Percentiles rank a stretch among this genome's conserved stretches.
phyloP scores from a whole-genome alignment of 2,113 vertebrate species.

The Furnarius figulus region DNA sequence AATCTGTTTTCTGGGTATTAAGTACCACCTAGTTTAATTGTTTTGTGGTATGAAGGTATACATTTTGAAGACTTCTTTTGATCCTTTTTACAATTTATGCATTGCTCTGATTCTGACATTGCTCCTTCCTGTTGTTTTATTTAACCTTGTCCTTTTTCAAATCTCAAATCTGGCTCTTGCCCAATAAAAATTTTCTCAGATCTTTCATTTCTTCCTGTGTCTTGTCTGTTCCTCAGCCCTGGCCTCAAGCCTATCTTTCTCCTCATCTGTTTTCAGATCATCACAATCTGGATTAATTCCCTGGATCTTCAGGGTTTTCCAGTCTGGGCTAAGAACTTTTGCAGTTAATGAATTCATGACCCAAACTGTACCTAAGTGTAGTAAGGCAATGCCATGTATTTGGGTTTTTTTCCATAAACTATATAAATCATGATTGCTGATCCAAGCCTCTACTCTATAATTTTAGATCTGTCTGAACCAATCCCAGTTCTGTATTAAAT shows the following conservation, averaged over 20 bases:
- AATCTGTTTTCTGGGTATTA: background rate
- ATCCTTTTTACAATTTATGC: background rate
- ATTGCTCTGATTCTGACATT: background rate
- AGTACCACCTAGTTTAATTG: background rate
- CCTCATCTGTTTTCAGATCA: background rate
- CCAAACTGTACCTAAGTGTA: background rate
- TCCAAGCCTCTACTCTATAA: background rate
- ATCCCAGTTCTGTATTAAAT: background rate
- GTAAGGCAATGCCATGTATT: background rate
- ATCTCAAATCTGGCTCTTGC: background rate
- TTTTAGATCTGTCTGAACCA: background rate
- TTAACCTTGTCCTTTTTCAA: background rate
- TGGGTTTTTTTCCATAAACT: background rate
- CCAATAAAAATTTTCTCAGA: background rate
- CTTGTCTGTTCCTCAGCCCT: background rate
- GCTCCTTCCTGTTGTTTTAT: background rate
- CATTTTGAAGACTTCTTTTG: background rate
- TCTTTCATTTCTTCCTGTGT: background rate
- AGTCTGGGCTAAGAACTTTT: background rate
- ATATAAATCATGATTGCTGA: background rate
- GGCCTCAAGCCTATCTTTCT: background rate
- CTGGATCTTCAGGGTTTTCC: background rate
- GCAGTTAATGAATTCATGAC: background rate
- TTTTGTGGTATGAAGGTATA: background rate
- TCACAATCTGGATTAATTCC: background rate